These are phyloP conservation scores for Monarcha castaneiventris DNA, from an alignment of 2,113 vertebrate genomes.

Conservation along the genomic window DNA sequence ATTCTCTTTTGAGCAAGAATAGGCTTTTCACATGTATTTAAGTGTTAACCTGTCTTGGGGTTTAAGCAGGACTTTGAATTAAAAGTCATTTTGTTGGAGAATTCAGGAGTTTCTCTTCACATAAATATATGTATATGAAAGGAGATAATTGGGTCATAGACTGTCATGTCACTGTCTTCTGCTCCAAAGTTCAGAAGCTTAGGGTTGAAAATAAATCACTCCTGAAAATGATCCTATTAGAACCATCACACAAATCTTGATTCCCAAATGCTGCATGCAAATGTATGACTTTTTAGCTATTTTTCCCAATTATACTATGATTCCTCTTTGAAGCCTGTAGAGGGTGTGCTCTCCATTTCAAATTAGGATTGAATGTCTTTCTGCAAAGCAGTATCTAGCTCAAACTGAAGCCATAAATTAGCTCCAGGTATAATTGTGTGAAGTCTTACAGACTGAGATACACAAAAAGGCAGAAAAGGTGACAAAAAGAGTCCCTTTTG, in stretches of 20 bases:
- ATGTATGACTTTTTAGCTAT: neutral
- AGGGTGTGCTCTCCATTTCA: constrained; percentile 52
- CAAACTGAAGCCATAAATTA: neutral
- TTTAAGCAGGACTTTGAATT: neutral
- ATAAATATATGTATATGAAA: neutral
- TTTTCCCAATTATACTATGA: neutral
- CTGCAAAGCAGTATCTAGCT: neutral
- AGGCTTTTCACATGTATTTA: neutral
- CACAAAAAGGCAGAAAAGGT: neutral
- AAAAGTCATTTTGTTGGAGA: neutral
- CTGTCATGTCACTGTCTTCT: neutral
- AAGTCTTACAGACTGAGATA: neutral
- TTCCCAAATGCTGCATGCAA: neutral
- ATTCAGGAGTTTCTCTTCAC: neutral
- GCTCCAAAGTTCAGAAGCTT: neutral
- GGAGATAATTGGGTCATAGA: neutral
- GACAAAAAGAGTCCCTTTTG: neutral
- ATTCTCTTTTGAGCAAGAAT: neutral
- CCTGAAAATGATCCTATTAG: neutral
- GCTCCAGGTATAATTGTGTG: neutral
- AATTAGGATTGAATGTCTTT: neutral
- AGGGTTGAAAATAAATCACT: neutral
- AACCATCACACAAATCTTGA: neutral
- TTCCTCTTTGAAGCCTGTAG: constrained; percentile 47
- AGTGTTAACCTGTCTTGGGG: neutral